Percentiles rank a stretch among this genome's conserved stretches.
Evolutionary conservation across 2,113 vertebrate genomes (phyloP).

Genomic region (Sakesphorus luctuosus): DNA sequence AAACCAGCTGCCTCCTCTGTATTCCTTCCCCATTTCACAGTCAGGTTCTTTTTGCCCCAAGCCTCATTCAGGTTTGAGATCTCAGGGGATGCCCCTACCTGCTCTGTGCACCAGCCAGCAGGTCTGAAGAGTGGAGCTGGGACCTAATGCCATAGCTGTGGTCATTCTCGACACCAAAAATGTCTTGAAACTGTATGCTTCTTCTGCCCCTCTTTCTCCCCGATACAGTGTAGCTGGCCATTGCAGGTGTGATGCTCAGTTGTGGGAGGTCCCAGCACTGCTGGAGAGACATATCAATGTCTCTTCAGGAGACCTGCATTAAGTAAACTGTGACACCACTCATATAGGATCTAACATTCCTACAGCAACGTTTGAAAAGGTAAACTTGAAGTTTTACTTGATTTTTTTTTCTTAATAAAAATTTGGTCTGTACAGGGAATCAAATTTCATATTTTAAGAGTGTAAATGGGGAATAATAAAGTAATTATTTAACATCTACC

Average conservation of each 20-base stretch:
- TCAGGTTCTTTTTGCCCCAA: background rate
- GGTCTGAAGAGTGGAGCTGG: background rate
- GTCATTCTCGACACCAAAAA: background rate
- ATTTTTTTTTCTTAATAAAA: background rate
- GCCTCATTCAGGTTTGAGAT: background rate
- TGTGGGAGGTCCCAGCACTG: background rate
- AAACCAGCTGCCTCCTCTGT: fast-evolving
- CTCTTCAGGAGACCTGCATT: background rate
- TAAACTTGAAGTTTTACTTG: background rate
- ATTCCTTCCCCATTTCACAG: background rate
- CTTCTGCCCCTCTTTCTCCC: background rate
- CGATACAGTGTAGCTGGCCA: background rate
- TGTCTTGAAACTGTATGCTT: background rate
- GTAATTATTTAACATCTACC: background rate
- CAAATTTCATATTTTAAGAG: background rate
- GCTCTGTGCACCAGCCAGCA: background rate
- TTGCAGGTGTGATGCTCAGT: fast-evolving
- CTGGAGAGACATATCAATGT: background rate
- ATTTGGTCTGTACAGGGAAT: background rate
- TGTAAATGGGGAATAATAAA: background rate
- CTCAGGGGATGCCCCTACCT: background rate
- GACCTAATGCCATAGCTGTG: background rate
- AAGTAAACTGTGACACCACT: background rate
- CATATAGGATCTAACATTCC: background rate
- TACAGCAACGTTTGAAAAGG: background rate